Conservation (phyloP, 2,888 invertebrate genomes). For the Silvanus unidentatus region DNA sequence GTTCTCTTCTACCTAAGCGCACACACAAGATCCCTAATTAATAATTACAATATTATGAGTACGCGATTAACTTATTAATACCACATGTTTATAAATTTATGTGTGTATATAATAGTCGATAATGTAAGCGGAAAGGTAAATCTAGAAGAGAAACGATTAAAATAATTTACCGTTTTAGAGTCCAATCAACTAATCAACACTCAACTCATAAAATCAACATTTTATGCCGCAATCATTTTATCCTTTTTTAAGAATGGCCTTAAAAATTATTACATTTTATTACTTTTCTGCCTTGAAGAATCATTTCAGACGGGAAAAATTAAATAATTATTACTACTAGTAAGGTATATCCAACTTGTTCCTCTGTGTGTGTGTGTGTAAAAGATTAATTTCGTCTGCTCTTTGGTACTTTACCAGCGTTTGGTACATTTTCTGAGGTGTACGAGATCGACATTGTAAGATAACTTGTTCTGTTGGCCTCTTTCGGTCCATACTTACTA, state of each 20-base stretch:
- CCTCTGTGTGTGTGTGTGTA: too few relatives aligned
- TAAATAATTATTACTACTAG: too few relatives aligned
- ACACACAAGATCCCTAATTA: not conserved
- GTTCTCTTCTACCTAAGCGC: too few relatives aligned
- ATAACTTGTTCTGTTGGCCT: constrained; percentile 8
- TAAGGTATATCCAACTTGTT: too few relatives aligned
- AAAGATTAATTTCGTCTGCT: too few relatives aligned
- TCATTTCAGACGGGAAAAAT: too few relatives aligned
- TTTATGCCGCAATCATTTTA: constrained; percentile 16
- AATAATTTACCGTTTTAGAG: constrained; percentile 3
- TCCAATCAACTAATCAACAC: constrained; percentile 22
- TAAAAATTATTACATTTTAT: too few relatives aligned
- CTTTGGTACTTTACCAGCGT: too few relatives aligned
- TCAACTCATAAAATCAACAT: constrained; percentile 21
- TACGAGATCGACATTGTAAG: constrained; percentile 10
- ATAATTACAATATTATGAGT: constrained; percentile 1
- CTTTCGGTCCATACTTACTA: constrained; percentile 14
- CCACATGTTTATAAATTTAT: too few relatives aligned
- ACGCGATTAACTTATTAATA: not conserved
- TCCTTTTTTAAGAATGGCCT: too few relatives aligned
- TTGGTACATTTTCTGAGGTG: not conserved
- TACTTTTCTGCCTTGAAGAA: too few relatives aligned
- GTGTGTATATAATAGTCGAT: too few relatives aligned
- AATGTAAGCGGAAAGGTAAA: not conserved
- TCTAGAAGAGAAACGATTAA: not conserved